phyloP scores from a whole-genome alignment of 2,113 vertebrate genomes.

The Sprattus sprattus region DNA sequence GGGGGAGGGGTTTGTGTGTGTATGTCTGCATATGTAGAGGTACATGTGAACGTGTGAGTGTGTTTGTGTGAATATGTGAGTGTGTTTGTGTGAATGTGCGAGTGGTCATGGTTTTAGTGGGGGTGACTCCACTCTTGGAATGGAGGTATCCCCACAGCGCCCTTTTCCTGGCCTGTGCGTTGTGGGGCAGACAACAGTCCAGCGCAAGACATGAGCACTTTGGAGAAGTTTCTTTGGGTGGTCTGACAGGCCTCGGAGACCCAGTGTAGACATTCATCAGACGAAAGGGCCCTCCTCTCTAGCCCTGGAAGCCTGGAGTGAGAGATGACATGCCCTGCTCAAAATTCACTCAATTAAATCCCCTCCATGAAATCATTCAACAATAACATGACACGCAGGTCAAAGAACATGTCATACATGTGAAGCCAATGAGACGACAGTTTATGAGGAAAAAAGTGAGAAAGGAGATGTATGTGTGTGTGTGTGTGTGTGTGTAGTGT shows the following conservation, averaged over 20 bases:
- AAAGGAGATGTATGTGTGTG: slow-evolving; percentile 28
- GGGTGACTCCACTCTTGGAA: slow-evolving; percentile 15
- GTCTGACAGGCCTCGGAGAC: slow-evolving; percentile 42
- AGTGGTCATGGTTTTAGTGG: not conserved
- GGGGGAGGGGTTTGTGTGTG: not conserved
- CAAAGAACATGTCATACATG: not conserved
- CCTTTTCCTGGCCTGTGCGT: not conserved
- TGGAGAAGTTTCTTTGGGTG: slow-evolving; percentile 63
- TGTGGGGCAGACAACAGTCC: slow-evolving; percentile 44
- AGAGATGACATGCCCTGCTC: not conserved
- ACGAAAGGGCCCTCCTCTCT: not conserved
- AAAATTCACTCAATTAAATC: not conserved
- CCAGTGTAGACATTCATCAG: not conserved
- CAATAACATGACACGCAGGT: slow-evolving; percentile 1
- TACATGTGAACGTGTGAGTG: not conserved
- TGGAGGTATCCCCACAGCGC: not conserved
- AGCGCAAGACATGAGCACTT: slow-evolving; percentile 66
- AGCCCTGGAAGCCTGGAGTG: slow-evolving; percentile 3
- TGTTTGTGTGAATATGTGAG: not conserved
- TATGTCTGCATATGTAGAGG: not conserved
- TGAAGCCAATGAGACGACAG: not conserved
- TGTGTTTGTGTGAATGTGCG: too few relatives aligned
- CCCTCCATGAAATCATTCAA: slow-evolving; percentile 10
- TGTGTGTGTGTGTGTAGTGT: not conserved
- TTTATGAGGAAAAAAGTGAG: slow-evolving; percentile 25